phyloP scores from a whole-genome alignment of 2,113 vertebrate species.

The Spermophilus dauricus region DNA sequence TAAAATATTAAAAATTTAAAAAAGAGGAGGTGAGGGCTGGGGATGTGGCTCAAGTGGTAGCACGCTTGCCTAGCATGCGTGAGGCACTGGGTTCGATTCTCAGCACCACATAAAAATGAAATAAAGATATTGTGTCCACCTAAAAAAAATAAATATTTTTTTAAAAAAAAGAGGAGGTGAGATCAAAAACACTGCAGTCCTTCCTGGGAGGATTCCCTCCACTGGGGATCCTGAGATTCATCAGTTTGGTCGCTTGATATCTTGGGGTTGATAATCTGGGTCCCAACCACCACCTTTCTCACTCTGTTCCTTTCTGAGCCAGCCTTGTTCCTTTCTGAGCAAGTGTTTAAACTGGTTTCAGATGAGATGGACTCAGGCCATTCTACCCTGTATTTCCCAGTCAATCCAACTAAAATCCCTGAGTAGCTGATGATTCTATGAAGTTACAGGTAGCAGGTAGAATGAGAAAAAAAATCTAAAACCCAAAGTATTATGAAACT shows the following conservation, averaged over 20 bases:
- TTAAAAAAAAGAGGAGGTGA: background rate
- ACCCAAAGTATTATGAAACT: background rate
- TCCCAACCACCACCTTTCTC: background rate
- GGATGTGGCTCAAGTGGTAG: too few relatives aligned
- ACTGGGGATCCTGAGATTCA: background rate
- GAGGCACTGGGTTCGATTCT: too few relatives aligned
- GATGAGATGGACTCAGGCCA: background rate
- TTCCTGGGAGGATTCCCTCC: background rate
- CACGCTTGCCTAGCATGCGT: too few relatives aligned
- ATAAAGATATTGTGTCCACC: too few relatives aligned
- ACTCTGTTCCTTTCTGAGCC: too few relatives aligned
- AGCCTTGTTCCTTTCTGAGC: background rate
- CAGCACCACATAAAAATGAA: too few relatives aligned
- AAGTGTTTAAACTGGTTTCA: background rate
- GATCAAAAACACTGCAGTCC: background rate
- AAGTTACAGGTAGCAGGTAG: background rate
- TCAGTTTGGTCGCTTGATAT: background rate
- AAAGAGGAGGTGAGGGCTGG: too few relatives aligned
- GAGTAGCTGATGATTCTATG: background rate
- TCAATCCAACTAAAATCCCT: background rate
- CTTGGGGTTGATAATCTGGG: background rate
- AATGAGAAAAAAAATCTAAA: background rate
- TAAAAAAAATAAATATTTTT: too few relatives aligned
- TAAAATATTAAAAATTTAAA: background rate
- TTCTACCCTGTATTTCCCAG: background rate